Evolutionary conservation across 2,113 vertebrate genomes (phyloP).

Genomic region (Microcebus murinus): DNA sequence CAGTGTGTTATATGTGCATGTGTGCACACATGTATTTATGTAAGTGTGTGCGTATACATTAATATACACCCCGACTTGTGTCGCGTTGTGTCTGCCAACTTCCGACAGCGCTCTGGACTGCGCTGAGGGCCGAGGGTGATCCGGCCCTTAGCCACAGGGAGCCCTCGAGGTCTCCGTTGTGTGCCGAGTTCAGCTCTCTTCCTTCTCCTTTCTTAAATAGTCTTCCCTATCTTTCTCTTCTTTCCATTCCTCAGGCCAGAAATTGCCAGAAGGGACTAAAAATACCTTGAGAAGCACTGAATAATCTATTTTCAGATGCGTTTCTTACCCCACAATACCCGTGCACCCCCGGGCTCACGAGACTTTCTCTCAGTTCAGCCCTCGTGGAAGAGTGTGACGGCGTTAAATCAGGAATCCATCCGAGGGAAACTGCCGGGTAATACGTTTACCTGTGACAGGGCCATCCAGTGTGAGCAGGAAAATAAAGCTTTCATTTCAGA

Average conservation of each 20-base stretch:
- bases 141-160: background rate
- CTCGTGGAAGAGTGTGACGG: background rate
- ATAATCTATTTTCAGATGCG: background rate
- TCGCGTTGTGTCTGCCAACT: background rate
- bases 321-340: background rate
- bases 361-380: background rate
- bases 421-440: background rate
- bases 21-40: background rate
- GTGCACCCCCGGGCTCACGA: background rate
- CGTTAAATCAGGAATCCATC: background rate
- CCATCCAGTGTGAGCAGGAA: background rate
- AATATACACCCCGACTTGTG: too few relatives aligned
- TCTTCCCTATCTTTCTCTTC: background rate
- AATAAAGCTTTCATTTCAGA: background rate
- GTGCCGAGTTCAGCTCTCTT: background rate
- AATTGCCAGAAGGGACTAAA: constrained; percentile 6
- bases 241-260: constrained; percentile 22
- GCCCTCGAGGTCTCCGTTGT: background rate
- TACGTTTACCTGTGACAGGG: background rate
- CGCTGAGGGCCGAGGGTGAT: background rate
- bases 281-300: background rate
- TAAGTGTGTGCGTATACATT: too few relatives aligned
- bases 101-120: background rate
- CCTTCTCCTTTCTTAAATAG: background rate
- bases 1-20: background rate